A percentile compares a stretch with the other conserved stretches of the same genome.
phyloP scores from a whole-genome alignment of 2,113 vertebrate species.

The Balaeniceps rex region DNA sequence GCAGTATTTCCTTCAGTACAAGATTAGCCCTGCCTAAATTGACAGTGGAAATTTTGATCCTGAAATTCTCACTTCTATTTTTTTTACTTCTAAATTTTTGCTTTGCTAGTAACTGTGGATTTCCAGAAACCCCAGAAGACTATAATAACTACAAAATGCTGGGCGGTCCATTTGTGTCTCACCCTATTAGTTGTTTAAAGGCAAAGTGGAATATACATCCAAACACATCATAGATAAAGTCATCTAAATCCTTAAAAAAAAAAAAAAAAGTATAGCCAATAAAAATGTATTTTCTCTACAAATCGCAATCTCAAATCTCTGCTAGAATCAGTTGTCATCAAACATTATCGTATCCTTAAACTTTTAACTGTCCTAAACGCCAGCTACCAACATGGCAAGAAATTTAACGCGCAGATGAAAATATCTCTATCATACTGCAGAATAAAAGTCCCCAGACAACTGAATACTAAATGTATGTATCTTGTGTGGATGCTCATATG shows the following conservation, averaged over 20 bases:
- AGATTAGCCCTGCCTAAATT: not conserved
- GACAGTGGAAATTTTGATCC: not conserved
- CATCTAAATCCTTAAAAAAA: not conserved
- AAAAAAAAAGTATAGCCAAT: not conserved
- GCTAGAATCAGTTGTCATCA: not conserved
- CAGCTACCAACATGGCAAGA: not conserved
- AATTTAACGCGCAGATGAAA: not conserved
- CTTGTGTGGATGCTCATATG: not conserved
- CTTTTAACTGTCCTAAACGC: not conserved
- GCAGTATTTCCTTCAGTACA: not conserved
- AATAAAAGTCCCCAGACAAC: not conserved
- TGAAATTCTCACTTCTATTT: not conserved
- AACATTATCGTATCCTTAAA: not conserved
- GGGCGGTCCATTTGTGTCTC: not conserved
- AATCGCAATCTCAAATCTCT: not conserved
- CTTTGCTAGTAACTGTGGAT: not conserved
- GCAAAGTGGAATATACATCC: not conserved
- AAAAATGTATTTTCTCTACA: not conserved
- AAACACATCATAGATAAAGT: not conserved
- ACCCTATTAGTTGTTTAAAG: not conserved
- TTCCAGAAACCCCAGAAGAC: not conserved
- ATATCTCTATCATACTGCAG: not conserved
- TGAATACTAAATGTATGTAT: not conserved
- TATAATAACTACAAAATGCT: not conserved
- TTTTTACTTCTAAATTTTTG: no score